These are phyloP conservation scores for Apoda limacodes DNA, from an alignment of 2,888 invertebrate genomes.

Conservation along the genomic window DNA sequence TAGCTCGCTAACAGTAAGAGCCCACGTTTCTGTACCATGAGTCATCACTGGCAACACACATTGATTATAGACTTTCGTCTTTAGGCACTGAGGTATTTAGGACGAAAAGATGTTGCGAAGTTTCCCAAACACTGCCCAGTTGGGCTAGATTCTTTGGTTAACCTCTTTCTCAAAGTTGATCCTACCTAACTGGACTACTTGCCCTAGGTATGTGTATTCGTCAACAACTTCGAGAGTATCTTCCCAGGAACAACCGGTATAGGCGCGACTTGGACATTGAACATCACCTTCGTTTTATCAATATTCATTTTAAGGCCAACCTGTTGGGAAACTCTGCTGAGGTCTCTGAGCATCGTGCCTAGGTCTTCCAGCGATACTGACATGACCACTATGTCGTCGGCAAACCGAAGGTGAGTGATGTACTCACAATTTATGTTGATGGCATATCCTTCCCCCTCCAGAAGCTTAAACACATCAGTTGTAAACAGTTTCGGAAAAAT, in stretches of 20 bases:
- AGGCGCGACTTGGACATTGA: no score
- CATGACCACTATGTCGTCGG: conserved; percentile 1
- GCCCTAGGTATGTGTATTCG: neutral
- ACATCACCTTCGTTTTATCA: conserved; percentile 6
- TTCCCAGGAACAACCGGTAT: no score
- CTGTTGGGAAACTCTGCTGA: neutral
- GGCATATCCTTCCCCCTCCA: neutral
- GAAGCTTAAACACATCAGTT: neutral
- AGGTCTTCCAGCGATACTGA: neutral
- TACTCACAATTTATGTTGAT: neutral
- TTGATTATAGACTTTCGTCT: no score
- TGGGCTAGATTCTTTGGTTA: no score
- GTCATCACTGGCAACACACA: no score
- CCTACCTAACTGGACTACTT: no score
- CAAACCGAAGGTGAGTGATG: neutral
- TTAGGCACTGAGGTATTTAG: no score
- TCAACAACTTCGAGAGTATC: no score
- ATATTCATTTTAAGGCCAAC: conserved; percentile 5
- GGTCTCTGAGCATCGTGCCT: conserved; percentile 1
- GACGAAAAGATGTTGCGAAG: no score
- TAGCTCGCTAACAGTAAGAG: neutral
- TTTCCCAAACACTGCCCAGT: no score
- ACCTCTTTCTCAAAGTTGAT: no score
- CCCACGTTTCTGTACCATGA: no score
- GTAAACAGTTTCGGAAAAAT: neutral